phyloP scores from a whole-genome alignment of 2,113 vertebrate species.

The Mus pahari region DNA sequence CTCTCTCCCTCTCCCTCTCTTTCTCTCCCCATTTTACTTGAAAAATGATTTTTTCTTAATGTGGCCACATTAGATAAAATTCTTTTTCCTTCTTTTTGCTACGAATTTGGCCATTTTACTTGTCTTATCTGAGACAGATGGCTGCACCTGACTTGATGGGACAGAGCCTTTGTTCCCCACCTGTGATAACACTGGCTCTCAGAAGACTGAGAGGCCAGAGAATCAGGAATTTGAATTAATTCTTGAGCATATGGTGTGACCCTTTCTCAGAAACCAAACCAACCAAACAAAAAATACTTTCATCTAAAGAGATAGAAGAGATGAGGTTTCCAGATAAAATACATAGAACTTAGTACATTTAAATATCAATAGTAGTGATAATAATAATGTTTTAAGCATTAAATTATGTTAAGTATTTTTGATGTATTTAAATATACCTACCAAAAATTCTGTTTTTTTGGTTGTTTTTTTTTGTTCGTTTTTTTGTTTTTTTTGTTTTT shows the following conservation, averaged over 20 bases:
- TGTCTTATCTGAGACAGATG: not conserved
- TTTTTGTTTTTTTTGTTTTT: not conserved
- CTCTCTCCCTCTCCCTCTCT: not conserved
- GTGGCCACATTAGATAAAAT: not conserved
- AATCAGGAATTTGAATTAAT: not conserved
- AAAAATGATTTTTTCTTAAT: not conserved
- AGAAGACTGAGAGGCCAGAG: not conserved
- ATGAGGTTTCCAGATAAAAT: not conserved
- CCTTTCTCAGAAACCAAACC: not conserved
- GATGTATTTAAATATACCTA: not conserved
- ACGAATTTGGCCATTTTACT: not conserved
- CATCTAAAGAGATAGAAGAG: not conserved
- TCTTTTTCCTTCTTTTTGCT: not conserved
- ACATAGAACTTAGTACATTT: not conserved
- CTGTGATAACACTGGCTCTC: not conserved
- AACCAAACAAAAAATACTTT: not conserved
- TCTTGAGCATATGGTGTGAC: not conserved
- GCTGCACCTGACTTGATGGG: not conserved
- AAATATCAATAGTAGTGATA: conserved; percentile 32
- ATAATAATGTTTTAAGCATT: not conserved
- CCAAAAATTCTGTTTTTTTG: not conserved
- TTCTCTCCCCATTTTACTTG: not conserved
- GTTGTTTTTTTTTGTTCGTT: too few relatives aligned
- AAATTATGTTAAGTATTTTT: not conserved
- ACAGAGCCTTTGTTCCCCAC: not conserved